Percentiles rank a stretch among this genome's conserved stretches.
Conservation (phyloP, 2,888 invertebrate genomes). For the Xestia ashworthii region DNA sequence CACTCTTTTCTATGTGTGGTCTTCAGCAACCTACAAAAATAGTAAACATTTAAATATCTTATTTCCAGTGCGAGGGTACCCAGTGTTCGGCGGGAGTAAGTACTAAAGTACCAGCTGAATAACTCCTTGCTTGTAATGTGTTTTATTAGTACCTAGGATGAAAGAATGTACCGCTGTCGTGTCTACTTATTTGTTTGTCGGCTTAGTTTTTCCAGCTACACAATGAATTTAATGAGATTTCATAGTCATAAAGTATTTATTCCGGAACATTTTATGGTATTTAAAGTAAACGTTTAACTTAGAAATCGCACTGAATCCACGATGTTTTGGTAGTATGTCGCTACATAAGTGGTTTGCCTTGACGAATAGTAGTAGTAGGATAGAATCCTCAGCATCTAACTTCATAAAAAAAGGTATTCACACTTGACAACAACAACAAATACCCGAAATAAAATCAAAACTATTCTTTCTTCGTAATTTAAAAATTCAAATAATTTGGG, state of each 20-base stretch:
- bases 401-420: background rate
- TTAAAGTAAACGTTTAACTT: background rate
- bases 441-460: background rate
- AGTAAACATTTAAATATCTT: background rate
- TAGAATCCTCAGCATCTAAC: background rate
- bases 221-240: background rate
- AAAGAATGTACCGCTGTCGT: background rate
- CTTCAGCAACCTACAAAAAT: background rate
- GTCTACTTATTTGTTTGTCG: background rate
- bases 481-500: too few species aligned
- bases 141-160: background rate
- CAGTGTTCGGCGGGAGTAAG: slow-evolving; percentile 45
- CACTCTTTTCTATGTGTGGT: background rate
- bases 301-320: background rate
- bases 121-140: background rate
- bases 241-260: background rate
- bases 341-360: background rate
- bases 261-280: background rate
- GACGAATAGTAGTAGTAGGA: background rate
- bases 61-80: slow-evolving; percentile 34
- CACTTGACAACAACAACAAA: background rate
- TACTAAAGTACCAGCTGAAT: slow-evolving; percentile 33
- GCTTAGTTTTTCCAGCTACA: background rate
- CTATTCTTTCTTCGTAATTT: background rate
- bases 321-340: background rate